phyloP scores from a whole-genome alignment of 2,797 vertebrate species.

The Chaenodraco wilsoni region DNA sequence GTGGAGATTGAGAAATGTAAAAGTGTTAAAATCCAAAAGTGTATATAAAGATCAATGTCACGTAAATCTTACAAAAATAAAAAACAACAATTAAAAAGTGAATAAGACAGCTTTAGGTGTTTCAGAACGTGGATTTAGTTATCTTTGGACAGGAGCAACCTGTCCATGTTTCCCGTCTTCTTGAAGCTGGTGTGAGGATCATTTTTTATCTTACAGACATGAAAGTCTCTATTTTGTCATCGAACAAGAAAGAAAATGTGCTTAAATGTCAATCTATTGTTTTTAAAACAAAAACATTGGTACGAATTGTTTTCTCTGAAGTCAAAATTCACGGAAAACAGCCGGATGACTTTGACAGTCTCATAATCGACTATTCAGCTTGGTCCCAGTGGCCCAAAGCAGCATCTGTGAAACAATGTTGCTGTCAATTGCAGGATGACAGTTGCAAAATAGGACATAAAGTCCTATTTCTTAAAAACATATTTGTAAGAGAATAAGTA shows the following conservation, averaged over 20 bases:
- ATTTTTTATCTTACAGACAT: background rate
- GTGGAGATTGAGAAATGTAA: background rate
- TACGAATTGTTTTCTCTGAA: constrained; percentile 9
- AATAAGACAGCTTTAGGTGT: background rate
- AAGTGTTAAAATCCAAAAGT: no score
- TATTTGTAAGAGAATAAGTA: constrained; percentile 40
- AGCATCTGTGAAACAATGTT: constrained; percentile 53
- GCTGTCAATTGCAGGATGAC: constrained; percentile 48
- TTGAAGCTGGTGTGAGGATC: background rate
- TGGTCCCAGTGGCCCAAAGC: constrained; percentile 32
- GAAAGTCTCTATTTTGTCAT: background rate
- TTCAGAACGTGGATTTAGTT: background rate
- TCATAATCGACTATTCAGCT: constrained; percentile 52
- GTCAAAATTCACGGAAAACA: constrained; percentile 26
- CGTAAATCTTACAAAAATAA: background rate
- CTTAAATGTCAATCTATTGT: constrained; percentile 3
- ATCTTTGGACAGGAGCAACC: background rate
- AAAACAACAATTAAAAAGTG: background rate
- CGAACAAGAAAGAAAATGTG: constrained; percentile 5
- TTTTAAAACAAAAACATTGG: constrained; percentile 10
- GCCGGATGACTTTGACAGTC: constrained; percentile 34
- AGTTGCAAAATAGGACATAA: constrained; percentile 47
- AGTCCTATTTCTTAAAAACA: constrained; percentile 41
- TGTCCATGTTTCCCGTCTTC: background rate
- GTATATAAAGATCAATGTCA: background rate